A percentile compares a stretch with the other conserved stretches of the same genome.
These are phyloP conservation scores for Caenorhabditis sp. DNA, from an alignment of 2,888 invertebrate species.

Conservation along the genomic window DNA sequence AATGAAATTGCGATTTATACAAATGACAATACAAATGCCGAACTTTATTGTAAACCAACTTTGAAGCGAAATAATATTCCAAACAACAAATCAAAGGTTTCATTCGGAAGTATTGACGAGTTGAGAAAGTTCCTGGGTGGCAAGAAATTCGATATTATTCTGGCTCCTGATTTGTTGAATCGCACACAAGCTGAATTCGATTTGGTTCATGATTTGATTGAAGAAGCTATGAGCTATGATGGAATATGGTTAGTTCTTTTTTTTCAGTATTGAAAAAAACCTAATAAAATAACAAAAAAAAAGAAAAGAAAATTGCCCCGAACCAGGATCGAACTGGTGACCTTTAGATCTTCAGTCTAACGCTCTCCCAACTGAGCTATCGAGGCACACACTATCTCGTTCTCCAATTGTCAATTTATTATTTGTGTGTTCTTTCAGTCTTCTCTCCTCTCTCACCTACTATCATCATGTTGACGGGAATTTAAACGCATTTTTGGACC, in stretches of 20 bases:
- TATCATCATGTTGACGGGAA: conserved; percentile 59
- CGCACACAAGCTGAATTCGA: conserved; percentile 55
- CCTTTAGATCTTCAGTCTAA: conserved; percentile 71
- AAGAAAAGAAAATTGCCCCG: conserved; percentile 49
- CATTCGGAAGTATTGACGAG: conserved; percentile 49
- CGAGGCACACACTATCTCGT: conserved; percentile 15
- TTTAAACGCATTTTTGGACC: conserved; percentile 53
- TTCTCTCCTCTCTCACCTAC: conserved; percentile 61
- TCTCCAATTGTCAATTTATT: not conserved
- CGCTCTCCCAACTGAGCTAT: conserved; percentile 70
- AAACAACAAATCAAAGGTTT: conserved; percentile 53
- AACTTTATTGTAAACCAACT: conserved; percentile 58
- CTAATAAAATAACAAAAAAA: conserved; percentile 1
- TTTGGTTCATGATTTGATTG: conserved; percentile 57
- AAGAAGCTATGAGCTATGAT: conserved; percentile 52
- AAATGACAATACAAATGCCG: conserved; percentile 40
- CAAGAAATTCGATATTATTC: conserved; percentile 66
- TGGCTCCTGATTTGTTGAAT: conserved; percentile 64
- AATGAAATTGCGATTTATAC: conserved; percentile 58
- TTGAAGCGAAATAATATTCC: conserved; percentile 62
- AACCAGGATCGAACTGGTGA: conserved; percentile 71
- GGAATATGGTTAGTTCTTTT: conserved; percentile 64
- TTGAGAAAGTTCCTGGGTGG: conserved; percentile 48
- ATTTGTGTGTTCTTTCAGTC: conserved; percentile 44
- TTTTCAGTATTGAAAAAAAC: too few species aligned